Conservation (phyloP, 1,140 invertebrate species). For the Heliothis virescens region DNA sequence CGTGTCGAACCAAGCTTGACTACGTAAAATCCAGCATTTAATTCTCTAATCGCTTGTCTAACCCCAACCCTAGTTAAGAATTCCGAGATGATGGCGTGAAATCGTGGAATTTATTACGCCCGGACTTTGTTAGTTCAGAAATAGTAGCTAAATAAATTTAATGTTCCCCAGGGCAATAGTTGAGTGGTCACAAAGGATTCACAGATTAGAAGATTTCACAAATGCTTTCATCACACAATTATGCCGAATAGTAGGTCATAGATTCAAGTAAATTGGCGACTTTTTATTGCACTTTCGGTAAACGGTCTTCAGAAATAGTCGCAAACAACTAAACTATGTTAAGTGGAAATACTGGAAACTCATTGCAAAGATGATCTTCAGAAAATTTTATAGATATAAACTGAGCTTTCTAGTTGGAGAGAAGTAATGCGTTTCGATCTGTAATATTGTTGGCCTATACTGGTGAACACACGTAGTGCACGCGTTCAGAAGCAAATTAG, state of each 20-base stretch:
- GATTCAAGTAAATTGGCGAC: conserved; percentile 36
- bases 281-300: conserved; percentile 40
- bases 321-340: conserved; percentile 36
- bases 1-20: conserved; percentile 66
- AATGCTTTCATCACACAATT: conserved; percentile 17
- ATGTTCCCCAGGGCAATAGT: not conserved
- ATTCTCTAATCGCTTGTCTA: conserved; percentile 53
- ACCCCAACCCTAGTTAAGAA: conserved; percentile 48
- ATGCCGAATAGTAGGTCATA: conserved; percentile 33
- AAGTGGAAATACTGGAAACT: conserved; percentile 41
- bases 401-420: conserved; percentile 35
- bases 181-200: not conserved
- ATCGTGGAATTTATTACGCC: conserved; percentile 56
- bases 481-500: conserved; percentile 54
- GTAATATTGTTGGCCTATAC: conserved; percentile 46
- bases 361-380: conserved; percentile 20
- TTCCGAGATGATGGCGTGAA: conserved; percentile 49
- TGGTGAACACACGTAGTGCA: conserved; percentile 40
- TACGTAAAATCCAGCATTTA: conserved; percentile 58
- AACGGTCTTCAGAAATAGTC: conserved; percentile 37
- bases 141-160: not conserved
- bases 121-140: not conserved
- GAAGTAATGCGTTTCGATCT: conserved; percentile 40
- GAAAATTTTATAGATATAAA: conserved; percentile 24
- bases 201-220: not conserved